Base-by-base conservation (phyloP, 2,113 vertebrate genomes). In the Tyto alba region DNA sequence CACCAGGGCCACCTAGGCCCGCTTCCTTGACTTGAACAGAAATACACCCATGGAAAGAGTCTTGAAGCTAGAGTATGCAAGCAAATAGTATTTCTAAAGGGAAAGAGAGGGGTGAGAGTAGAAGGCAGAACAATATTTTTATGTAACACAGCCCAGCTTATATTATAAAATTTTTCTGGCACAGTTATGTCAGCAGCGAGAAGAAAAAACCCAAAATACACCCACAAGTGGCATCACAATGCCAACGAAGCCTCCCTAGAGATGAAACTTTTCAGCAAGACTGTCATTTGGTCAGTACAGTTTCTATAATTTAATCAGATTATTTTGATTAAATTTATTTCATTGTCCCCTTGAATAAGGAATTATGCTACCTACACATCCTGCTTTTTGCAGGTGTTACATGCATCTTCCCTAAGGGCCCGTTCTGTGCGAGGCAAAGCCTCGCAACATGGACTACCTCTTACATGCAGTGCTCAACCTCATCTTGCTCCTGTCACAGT, bases 151-250 rank as follows among this genome's bases (percentile, higher is more conserved):
- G 45, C 43, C 40, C 21, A 5, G 69, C 57, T 87, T 82, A 93
- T 48, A 91, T 74, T 93, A 96, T 72, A 89, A 36, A 74, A 89
- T 94, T 92, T 87, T 91, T 52, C 87, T 94, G 89, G 91, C 94
- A 96, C 81, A 90, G 71, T 95, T 96, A 89, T 90, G 91, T 90
- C 94, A 95, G 89, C 3, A 95, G 81, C 9, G 3, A 93, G 85
- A 91, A 96, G 30, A 19, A 85, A 87, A 92, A 94, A 68, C 5
- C 60, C 89, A 67, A 95, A 96, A 95, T 40, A 95, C 62, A 1
- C 91, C 93, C 93, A 96, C 95, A 92, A 96, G 81, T 84, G 80
- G 91, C 94, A 94, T 91, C 89, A 83, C 78, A 59, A 85, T 27
- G 71, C 87, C 94, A 93, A 69, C 85, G 94, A 85, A 94, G 60